A percentile compares a stretch with the other conserved stretches of the same genome.
Conservation (phyloP, 2,797 vertebrate genomes). For the Galago senegalensis region DNA sequence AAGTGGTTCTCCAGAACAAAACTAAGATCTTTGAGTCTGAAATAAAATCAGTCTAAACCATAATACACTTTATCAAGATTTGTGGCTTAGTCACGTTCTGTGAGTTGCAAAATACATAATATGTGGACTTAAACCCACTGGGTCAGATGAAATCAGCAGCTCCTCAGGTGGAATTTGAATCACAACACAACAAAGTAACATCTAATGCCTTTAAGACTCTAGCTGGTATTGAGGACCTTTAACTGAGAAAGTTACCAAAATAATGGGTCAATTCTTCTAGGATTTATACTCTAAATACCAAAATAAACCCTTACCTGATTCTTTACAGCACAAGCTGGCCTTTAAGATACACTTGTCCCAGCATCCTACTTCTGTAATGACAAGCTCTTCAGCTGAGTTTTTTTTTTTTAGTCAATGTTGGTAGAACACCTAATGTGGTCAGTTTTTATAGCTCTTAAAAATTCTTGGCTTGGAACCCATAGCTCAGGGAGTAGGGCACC, state of each 20-base stretch:
- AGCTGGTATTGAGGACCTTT: not conserved
- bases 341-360: not conserved
- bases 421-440: not conserved
- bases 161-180: not conserved
- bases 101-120: not conserved
- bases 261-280: not conserved
- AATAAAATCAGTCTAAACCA: not conserved
- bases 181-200: not conserved
- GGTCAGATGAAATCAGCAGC: not conserved
- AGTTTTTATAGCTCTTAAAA: conserved; percentile 20
- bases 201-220: not conserved
- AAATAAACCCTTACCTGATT: not conserved
- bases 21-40: not conserved
- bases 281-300: not conserved
- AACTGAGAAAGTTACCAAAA: not conserved
- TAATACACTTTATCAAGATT: not conserved
- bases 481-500: no score
- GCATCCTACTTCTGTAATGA: not conserved
- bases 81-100: not conserved
- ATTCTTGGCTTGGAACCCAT: no score
- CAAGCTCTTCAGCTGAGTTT: not conserved
- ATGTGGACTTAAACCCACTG: not conserved
- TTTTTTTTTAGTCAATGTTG: not conserved
- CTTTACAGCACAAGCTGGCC: not conserved
- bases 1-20: conserved; percentile 26